Conservation (phyloP, 2,797 vertebrate species). For the Emys orbicularis region DNA sequence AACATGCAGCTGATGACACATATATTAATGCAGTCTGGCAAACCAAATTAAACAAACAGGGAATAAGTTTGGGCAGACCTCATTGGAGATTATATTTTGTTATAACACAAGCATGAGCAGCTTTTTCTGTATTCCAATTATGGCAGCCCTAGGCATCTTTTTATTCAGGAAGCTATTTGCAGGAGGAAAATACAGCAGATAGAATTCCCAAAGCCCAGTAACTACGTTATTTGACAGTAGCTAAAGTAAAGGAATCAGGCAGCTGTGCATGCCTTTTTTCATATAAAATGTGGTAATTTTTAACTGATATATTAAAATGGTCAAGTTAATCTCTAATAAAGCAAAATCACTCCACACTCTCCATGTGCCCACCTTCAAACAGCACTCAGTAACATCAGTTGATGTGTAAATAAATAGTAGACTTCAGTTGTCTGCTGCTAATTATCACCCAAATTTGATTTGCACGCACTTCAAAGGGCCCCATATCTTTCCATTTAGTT, state of each 20-base stretch:
- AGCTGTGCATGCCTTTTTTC: neutral
- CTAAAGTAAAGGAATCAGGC: neutral
- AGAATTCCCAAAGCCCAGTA: neutral
- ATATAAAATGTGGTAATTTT: constrained; percentile 39
- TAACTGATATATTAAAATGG: constrained; percentile 40
- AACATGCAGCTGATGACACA: constrained; percentile 53
- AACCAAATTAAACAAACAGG: constrained; percentile 56
- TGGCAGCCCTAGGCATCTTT: constrained; percentile 28
- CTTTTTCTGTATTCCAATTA: constrained; percentile 58
- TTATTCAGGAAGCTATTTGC: neutral
- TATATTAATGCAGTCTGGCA: constrained; percentile 72
- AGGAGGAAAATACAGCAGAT: neutral
- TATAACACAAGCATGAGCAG: neutral
- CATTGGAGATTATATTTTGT: constrained; percentile 51
- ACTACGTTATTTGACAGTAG: constrained; percentile 17
- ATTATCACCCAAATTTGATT: constrained; percentile 81
- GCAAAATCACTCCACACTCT: rapidly evolving
- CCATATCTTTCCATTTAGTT: constrained; percentile 74
- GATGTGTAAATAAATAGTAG: constrained; percentile 73
- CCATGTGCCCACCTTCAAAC: constrained; percentile 27
- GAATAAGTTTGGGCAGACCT: constrained; percentile 36
- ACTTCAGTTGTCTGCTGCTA: constrained; percentile 79
- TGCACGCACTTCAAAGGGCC: constrained; percentile 80
- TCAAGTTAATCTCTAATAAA: constrained; percentile 48
- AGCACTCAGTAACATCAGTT: neutral